These are phyloP conservation scores for Cylas formicarius DNA, from an alignment of 1,140 invertebrate genomes.

Conservation along the genomic window DNA sequence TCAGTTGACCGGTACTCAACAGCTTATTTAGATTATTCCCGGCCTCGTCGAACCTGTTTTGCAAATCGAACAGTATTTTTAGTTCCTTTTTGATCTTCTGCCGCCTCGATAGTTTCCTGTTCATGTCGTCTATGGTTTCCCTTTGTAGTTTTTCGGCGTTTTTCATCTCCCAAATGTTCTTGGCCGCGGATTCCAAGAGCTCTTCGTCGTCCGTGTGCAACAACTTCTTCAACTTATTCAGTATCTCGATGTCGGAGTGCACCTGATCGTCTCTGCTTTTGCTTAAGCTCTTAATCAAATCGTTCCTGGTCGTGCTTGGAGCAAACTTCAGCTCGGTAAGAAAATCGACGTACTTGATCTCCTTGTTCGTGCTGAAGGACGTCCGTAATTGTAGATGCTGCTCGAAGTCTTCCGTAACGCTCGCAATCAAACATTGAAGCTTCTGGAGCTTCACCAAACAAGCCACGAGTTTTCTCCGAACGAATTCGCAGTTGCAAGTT, in stretches of 20 bases:
- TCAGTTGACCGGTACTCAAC: constrained; percentile 9
- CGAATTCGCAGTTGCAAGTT: constrained; percentile 24
- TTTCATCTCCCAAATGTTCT: constrained; percentile 33
- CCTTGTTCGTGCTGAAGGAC: constrained; percentile 22
- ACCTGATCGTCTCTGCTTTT: constrained; percentile 23
- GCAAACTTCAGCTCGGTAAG: constrained; percentile 24
- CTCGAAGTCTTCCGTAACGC: constrained; percentile 27
- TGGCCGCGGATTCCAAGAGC: constrained; percentile 23
- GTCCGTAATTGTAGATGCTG: constrained; percentile 26
- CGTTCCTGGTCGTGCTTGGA: constrained; percentile 16
- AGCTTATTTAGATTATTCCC: constrained; percentile 23
- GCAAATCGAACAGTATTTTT: constrained; percentile 35
- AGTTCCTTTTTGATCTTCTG: constrained; percentile 32
- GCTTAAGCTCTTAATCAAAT: constrained; percentile 22
- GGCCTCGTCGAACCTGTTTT: constrained; percentile 27
- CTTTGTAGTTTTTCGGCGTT: constrained; percentile 31
- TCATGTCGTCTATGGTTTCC: constrained; percentile 30
- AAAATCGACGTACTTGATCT: constrained; percentile 31
- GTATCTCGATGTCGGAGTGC: constrained; percentile 21
- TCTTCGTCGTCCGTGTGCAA: constrained; percentile 18
- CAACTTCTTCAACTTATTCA: constrained; percentile 26
- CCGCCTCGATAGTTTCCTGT: constrained; percentile 19
- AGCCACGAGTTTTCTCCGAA: constrained; percentile 28
- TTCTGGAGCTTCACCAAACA: constrained; percentile 28
- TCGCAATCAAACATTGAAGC: constrained; percentile 28